Percentiles rank a stretch among this genome's conserved stretches.
Evolutionary conservation across 2,888 invertebrate species (phyloP).

Genomic region (Molanna angustata): DNA sequence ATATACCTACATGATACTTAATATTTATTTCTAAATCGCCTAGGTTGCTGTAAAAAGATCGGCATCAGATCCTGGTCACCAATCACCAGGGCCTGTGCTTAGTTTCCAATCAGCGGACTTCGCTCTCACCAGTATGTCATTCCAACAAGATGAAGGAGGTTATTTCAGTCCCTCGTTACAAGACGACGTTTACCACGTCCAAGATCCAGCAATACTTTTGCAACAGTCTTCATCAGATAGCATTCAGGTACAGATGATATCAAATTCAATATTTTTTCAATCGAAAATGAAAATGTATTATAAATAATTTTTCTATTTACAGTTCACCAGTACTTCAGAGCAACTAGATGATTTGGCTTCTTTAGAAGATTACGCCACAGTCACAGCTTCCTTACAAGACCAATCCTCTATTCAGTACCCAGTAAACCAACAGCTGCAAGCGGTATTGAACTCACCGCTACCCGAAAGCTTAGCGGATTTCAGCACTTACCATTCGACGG

Average conservation of each 20-base stretch:
- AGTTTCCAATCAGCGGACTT: slow-evolving; percentile 62
- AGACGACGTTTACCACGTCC: slow-evolving; percentile 76
- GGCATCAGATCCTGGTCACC: slow-evolving; percentile 69
- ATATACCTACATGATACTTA: no score
- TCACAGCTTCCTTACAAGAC: slow-evolving; percentile 57
- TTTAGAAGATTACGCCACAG: slow-evolving; percentile 60
- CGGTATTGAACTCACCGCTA: slow-evolving; percentile 72
- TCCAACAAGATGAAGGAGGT: slow-evolving; percentile 60
- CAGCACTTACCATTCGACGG: slow-evolving; percentile 70
- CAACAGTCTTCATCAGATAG: slow-evolving; percentile 58
- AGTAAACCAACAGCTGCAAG: slow-evolving; percentile 71
- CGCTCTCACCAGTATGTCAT: slow-evolving; percentile 60
- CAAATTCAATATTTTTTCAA: no score
- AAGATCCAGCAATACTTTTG: slow-evolving; percentile 63
- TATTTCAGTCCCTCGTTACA: slow-evolving; percentile 65
- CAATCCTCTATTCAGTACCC: slow-evolving; percentile 58
- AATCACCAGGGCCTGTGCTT: slow-evolving; percentile 55
- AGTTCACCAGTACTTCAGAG: slow-evolving; percentile 60
- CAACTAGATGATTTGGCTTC: slow-evolving; percentile 62
- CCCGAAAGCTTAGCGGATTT: slow-evolving; percentile 81
- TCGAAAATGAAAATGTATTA: no score
- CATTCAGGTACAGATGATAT: slow-evolving; percentile 52
- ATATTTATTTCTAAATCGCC: neutral
- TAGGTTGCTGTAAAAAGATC: slow-evolving; percentile 69
- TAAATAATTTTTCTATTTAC: slow-evolving; percentile 43